Base-by-base conservation (phyloP, 2,113 vertebrate genomes). In the Muscicapa adusta region DNA sequence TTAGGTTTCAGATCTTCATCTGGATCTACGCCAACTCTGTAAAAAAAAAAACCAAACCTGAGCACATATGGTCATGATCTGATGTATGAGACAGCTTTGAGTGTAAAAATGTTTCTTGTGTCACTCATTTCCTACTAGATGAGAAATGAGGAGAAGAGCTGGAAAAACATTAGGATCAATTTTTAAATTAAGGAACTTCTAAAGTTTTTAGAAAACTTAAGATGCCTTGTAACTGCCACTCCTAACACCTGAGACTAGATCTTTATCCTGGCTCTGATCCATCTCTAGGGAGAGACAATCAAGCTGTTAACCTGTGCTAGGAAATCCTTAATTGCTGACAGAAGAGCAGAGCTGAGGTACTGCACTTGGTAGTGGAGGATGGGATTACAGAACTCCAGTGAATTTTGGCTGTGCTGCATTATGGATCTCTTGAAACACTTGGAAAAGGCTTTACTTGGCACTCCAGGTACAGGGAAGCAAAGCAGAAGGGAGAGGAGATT, bases 11-110 rank as follows among this genome's bases (percentile, higher is more conserved):
- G 88, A 48, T 96, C 97, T 91, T 98, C 98, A 62, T 98, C 98
- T 89, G 95, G 94, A 84, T 98, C 98, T 85, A 98, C 48, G 7
- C 96, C 98, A 65, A 98, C 95, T 95, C 98, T 98, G 96, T 77
- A 60, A 66, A 91, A 97, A 92, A 91, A 97, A 92, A 45, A 14
- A 14, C 6, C 17, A 56, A 63, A 71, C 42, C 26, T 42, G 56
- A 76, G 61, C 34, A 87, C 18, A n/a, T 40, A 57, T 78, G 33
- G 53, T 94, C 47, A 53, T 14, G 15, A 38, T 63, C 26, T 90
- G 29, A 29, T 84, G 11, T 13, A 42, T 47, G 75, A 72, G 33
- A 67, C 2, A 25, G n/a, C 42, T 84, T 65, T 43, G n/a, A 31
- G 14, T 8, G 10, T 34, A 71, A 47, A 91, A 80, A 34, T 25